Percentiles rank a stretch among this genome's conserved stretches.
These are phyloP conservation scores for Notospermus geniculatus DNA, from an alignment of 1,140 invertebrate genomes.

Conservation along the genomic window DNA sequence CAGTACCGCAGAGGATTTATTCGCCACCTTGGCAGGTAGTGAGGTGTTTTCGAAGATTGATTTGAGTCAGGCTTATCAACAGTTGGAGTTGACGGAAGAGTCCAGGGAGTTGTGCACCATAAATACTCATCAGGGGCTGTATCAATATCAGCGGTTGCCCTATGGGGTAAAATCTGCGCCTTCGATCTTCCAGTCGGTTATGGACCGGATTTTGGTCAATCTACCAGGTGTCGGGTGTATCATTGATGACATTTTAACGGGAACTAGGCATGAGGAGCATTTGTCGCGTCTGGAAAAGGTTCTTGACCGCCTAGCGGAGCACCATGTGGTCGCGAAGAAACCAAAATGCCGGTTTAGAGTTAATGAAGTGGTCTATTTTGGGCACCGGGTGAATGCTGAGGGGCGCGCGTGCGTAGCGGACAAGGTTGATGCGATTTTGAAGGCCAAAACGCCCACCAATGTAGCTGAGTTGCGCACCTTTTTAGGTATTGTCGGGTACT, in stretches of 20 bases:
- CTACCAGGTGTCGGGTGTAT: conserved; percentile 9
- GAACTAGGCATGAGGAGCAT: conserved; percentile 7
- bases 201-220: conserved; percentile 46
- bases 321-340: conserved; percentile 7
- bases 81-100: conserved; percentile 23
- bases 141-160: conserved; percentile 17
- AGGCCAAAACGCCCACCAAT: conserved; percentile 34
- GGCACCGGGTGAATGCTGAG: conserved; percentile 9
- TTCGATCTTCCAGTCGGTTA: conserved; percentile 56
- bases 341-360: conserved; percentile 14
- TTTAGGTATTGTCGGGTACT: conserved; percentile 29
- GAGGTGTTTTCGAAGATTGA: conserved; percentile 26
- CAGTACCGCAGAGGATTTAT: conserved; percentile 6
- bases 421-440: conserved; percentile 35
- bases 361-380: conserved; percentile 11
- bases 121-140: conserved; percentile 36
- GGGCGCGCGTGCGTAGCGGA: conserved; percentile 32
- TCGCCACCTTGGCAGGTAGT: conserved; percentile 17
- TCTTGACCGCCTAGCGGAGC: conserved; percentile 2
- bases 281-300: neutral
- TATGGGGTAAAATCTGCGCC: conserved; percentile 59
- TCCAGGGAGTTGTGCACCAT: conserved; percentile 20
- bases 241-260: conserved; percentile 22
- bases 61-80: conserved; percentile 28
- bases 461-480: conserved; percentile 36